Percentiles rank a stretch among this genome's conserved stretches.
phyloP scores from a whole-genome alignment of 2,888 invertebrate species.

The Cataglyphis livida region DNA sequence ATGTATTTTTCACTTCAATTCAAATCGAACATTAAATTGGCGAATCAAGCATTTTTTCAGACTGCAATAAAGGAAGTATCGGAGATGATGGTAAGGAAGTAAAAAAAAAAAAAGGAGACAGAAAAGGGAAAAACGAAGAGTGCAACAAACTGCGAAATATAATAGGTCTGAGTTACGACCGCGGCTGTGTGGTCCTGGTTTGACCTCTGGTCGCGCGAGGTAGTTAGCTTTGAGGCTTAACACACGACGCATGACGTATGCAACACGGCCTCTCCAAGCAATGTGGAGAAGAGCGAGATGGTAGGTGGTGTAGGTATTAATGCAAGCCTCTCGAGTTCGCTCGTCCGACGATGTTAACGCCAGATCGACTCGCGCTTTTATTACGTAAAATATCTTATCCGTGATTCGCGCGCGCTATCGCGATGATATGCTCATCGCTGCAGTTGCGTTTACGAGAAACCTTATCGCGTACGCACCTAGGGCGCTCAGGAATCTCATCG shows the following conservation, averaged over 20 bases:
- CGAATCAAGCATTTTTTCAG: not conserved
- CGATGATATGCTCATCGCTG: slow-evolving; percentile 33
- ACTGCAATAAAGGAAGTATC: not conserved
- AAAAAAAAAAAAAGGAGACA: not conserved
- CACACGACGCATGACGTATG: slow-evolving; percentile 32
- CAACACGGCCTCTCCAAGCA: slow-evolving; percentile 13
- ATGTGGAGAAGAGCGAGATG: not conserved
- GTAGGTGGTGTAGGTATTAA: slow-evolving; percentile 26
- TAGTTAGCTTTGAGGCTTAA: slow-evolving; percentile 61
- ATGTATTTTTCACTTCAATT: not conserved
- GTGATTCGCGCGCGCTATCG: slow-evolving; percentile 28
- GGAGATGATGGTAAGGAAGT: slow-evolving; percentile 37
- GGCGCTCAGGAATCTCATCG: slow-evolving; percentile 1
- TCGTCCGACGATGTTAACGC: slow-evolving; percentile 46
- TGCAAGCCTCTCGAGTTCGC: slow-evolving; percentile 27
- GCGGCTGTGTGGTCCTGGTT: slow-evolving; percentile 76
- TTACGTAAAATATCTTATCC: slow-evolving; percentile 44
- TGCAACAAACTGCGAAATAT: slow-evolving; percentile 69
- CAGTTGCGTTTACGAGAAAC: slow-evolving; percentile 33
- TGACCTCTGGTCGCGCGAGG: slow-evolving; percentile 68
- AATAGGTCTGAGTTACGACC: slow-evolving; percentile 77
- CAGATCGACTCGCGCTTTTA: slow-evolving; percentile 51
- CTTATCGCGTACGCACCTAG: not conserved
- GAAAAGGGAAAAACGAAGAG: slow-evolving; percentile 19
- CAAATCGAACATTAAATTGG: not conserved